Conservation (phyloP, 2,797 vertebrate genomes). For the Gymnothorax javanicus region DNA sequence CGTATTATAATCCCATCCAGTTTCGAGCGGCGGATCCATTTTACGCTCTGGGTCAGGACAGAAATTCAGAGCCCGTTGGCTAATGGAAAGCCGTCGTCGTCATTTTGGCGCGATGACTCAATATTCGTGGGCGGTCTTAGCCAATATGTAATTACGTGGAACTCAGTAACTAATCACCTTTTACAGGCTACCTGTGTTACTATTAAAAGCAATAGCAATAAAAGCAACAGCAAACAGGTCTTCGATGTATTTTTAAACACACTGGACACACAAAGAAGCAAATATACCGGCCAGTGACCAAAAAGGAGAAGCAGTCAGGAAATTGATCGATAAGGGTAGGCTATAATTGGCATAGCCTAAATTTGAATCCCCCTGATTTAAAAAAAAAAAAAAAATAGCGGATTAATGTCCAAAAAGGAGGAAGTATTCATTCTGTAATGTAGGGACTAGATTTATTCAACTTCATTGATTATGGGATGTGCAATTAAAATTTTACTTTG, state of each 20-base stretch:
- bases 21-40: background rate
- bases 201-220: background rate
- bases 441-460: background rate
- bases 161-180: background rate
- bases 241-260: background rate
- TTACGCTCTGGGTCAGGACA: slow-evolving; percentile 5
- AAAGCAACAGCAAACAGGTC: background rate
- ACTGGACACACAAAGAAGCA: background rate
- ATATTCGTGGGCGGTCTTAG: slow-evolving; percentile 16
- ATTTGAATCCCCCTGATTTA: background rate
- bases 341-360: background rate
- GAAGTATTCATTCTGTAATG: background rate
- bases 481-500: background rate
- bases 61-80: background rate
- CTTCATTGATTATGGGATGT: background rate
- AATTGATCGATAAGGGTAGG: background rate
- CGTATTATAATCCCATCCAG: background rate
- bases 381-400: too few species aligned
- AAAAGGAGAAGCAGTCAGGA: background rate
- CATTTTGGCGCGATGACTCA: slow-evolving; percentile 14
- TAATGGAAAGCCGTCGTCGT: slow-evolving; percentile 1
- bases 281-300: background rate
- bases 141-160: slow-evolving; percentile 13
- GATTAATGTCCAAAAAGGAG: too few species aligned
- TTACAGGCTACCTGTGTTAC: background rate